Evolutionary conservation across 2,113 vertebrate genomes (phyloP).

Genomic region (Scatophagus argus): DNA sequence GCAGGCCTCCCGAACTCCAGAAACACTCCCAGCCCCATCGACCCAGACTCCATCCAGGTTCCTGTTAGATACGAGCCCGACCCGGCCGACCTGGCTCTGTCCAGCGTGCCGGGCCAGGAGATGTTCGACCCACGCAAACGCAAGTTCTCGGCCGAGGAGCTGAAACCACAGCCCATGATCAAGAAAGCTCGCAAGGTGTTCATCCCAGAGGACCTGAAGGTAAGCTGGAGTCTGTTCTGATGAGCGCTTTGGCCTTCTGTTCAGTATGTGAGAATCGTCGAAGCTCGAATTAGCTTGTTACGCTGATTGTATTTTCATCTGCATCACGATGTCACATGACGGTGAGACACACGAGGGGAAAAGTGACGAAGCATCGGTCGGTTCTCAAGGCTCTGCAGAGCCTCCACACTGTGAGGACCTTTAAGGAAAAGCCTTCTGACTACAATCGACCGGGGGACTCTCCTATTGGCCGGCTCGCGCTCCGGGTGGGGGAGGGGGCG

Average conservation of each 20-base stretch:
- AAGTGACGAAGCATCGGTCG: too few relatives aligned
- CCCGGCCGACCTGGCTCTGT: constrained; percentile 93
- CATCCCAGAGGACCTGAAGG: constrained; percentile 96
- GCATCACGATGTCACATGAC: too few relatives aligned
- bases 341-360: too few relatives aligned
- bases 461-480: constrained; percentile 21
- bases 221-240: constrained; percentile 75
- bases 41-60: constrained; percentile 94
- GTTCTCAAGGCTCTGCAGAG: too few relatives aligned
- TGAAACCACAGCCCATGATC: constrained; percentile 97
- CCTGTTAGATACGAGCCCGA: constrained; percentile 91
- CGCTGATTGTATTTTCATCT: too few relatives aligned
- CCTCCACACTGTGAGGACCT: too few relatives aligned
- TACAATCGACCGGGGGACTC: too few relatives aligned
- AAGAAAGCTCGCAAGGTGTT: constrained; percentile 97
- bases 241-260: too few relatives aligned
- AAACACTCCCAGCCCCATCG: constrained; percentile 92
- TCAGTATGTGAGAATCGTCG: too few relatives aligned
- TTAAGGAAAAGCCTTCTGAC: too few relatives aligned
- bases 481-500: constrained; percentile 46
- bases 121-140: constrained; percentile 94
- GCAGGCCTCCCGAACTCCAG: constrained; percentile 86
- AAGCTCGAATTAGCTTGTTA: too few relatives aligned
- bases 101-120: constrained; percentile 95
- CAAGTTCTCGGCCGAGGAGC: constrained; percentile 94